Conservation (phyloP, 2,113 vertebrate species). For the Ameiurus melas region DNA sequence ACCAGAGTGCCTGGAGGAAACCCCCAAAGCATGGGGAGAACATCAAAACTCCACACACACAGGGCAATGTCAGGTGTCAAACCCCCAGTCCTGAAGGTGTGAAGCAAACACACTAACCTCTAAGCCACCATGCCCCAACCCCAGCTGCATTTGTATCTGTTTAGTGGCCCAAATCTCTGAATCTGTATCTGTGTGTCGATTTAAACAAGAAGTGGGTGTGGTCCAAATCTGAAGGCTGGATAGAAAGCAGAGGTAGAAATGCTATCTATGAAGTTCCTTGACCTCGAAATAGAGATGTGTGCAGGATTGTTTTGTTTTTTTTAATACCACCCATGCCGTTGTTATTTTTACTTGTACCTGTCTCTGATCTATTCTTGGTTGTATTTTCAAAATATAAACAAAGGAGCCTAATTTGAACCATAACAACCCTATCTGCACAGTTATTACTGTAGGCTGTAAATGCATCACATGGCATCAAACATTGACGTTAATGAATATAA, state of each 20-base stretch:
- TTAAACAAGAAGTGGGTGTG: not conserved
- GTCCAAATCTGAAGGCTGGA: not conserved
- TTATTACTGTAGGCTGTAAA: not conserved
- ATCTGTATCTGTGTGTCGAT: not conserved
- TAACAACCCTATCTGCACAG: not conserved
- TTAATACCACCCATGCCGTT: not conserved
- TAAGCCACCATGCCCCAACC: too few relatives aligned
- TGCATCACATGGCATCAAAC: not conserved
- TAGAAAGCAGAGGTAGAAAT: not conserved
- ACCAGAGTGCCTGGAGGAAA: too few relatives aligned
- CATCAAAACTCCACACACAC: too few relatives aligned
- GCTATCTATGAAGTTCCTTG: not conserved
- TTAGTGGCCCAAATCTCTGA: not conserved
- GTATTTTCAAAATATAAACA: not conserved
- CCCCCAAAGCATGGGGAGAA: too few relatives aligned
- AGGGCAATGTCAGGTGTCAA: too few relatives aligned
- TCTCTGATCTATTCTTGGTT: not conserved
- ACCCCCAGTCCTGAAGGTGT: too few relatives aligned
- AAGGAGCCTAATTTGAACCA: not conserved
- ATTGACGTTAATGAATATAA: not conserved
- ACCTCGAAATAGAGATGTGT: not conserved
- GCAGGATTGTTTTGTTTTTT: not conserved
- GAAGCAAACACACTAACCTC: too few relatives aligned
- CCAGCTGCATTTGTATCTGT: not conserved
- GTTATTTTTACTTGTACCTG: not conserved